Conservation (phyloP, 1,140 invertebrate genomes). For the Papilio machaon region DNA sequence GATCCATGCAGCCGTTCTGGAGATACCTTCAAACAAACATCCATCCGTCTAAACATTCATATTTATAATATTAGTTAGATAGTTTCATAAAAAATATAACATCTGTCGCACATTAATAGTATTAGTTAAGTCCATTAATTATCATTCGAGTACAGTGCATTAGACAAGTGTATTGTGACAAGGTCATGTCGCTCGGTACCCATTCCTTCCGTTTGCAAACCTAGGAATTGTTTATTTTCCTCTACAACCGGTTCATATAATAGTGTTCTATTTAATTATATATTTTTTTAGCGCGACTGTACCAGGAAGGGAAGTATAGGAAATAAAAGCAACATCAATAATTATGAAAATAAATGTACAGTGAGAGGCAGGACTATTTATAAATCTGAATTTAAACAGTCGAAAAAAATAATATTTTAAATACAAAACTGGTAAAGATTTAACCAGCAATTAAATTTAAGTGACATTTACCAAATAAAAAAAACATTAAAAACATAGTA, state of each 20-base stretch:
- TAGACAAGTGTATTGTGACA: slow-evolving; percentile 16
- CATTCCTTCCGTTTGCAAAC: slow-evolving; percentile 13
- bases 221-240: slow-evolving; percentile 2
- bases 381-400: not conserved
- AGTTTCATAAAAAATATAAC: not conserved
- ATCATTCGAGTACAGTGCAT: not conserved
- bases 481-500: no score
- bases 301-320: slow-evolving; percentile 1
- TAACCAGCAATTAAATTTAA: not conserved
- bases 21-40: no score
- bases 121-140: not conserved
- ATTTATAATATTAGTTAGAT: no score
- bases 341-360: not conserved
- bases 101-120: not conserved
- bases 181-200: not conserved
- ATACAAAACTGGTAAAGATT: not conserved
- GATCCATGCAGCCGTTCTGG: no score
- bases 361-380: not conserved
- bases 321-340: slow-evolving; percentile 9
- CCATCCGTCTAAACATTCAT: no score
- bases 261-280: not conserved
- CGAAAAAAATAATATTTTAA: not conserved
- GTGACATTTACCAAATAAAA: not conserved
- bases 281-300: not conserved
- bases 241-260: not conserved